Base-by-base conservation (phyloP, 2,888 invertebrate genomes). In the Aphidoletes aphidimyza region DNA sequence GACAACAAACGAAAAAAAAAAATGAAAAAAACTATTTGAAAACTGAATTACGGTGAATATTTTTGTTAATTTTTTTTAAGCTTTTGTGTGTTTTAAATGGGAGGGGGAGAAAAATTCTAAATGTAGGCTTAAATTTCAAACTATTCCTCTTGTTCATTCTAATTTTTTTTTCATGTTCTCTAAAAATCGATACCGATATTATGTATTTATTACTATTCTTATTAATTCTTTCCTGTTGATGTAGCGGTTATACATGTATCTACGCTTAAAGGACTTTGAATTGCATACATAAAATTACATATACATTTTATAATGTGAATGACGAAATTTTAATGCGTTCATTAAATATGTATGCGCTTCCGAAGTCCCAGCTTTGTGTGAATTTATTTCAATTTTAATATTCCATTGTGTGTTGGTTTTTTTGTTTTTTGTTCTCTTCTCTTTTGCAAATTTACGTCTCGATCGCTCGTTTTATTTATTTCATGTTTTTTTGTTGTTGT, bases 221-320 rank as follows among this genome's bases (percentile, higher is more conserved):
- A 69, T 69, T 69, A 69, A 30, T 69, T 69, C 34, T 69, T 69
- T 69, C 34, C 69, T 30, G 69, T 69, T 69, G 69, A 69, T 69
- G 69, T 81, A 81, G 37, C 81, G 81, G 17, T n/a, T 81, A 81
- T 81, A 81, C 39, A 30, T 30, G 39, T 81, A n/a, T 69, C 30
- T 69, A 69, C 11, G 34, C 69, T 30, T 30, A 69, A 69, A 69
- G 69, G 69, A 34, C 69, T 30, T 30, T 30, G 69, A 69, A 69
- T 19, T 69, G 69, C 69, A 30, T 69, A n/a, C 47, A 47, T 54
- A 30, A 30, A 30, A 30, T 14, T 69, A 9, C 3, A 30, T 69
- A 11, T 54, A 42, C 17, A 14, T 11, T 17, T 17, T 47, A 19
- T 47, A 2, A 9, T 49, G 3, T 49, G 19, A 78, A 5, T 36